Base-by-base conservation (phyloP, 2,888 invertebrate genomes). In the Spodoptera exigua region DNA sequence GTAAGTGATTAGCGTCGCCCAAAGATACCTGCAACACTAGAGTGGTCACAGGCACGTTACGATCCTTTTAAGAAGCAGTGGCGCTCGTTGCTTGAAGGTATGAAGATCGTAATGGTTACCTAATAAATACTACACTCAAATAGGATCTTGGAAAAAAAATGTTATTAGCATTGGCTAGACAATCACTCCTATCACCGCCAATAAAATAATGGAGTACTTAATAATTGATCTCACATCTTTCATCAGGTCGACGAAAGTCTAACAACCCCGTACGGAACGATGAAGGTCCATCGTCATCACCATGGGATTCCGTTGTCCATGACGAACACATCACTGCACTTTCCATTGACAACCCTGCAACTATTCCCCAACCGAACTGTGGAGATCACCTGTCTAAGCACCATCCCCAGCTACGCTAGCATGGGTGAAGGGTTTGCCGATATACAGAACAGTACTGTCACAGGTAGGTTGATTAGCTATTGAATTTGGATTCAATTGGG, bases 371-470 rank as follows among this genome's bases (percentile, higher is more conserved):
- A 96, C 84, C 96, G 96, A 56, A 95, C 95, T 40, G 94, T 97
- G 71, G 95, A 96, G 77, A 95, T 97, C 79, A 97, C 96, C 68
- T 97, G 97, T 83, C 91, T 97, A 71, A 95, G 97, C 75, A 97
- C 97, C 55, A 97, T 97, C 81, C 97, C 97, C 0, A 96, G 96
- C 77, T 96, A 96, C 76, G 95, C 96, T 1, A 96, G 95, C 53
- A 90, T 95, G 47, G 95, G 95, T 34, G 96, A 96, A 72, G 95
- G 96, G 43, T 97, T 96, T 78, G 97, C 97, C 45, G 97, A 97
- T 86, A 94, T 96, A 44, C 96, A 96, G 86, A 96, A 96, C 62
- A 95, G 95, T 80, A 96, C 96, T 17, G 96, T 96, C 48, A 94
- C 95, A 82, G 96, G 97, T 97, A 89, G 95, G 95, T 14, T 1